Evolutionary conservation across 2,888 invertebrate genomes (phyloP).

Genomic region (Clusia tigrina): DNA sequence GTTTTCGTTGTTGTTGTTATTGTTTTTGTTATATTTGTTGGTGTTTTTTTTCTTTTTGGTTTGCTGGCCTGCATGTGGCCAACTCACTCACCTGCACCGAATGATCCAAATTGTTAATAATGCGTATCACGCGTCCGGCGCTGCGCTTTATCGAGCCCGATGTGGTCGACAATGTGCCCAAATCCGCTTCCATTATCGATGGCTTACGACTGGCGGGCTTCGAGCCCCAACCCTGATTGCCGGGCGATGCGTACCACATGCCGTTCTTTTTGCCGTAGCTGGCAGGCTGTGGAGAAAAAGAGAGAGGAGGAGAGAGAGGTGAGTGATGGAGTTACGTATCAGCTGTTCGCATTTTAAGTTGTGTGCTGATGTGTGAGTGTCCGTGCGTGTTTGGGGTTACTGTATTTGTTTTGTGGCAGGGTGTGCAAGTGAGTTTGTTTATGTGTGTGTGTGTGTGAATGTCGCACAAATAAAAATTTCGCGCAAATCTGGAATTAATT

Average conservation of each 20-base stretch:
- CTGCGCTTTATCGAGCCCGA: constrained; percentile 74
- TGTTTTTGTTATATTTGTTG: not conserved
- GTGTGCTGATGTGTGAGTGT: not conserved
- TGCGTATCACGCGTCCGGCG: constrained; percentile 87
- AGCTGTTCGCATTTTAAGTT: not conserved
- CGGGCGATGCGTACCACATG: constrained; percentile 80
- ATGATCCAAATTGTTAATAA: constrained; percentile 93
- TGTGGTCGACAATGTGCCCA: constrained; percentile 72
- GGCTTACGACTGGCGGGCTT: constrained; percentile 82
- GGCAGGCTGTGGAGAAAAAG: constrained; percentile 71
- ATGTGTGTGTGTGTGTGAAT: constrained; percentile 30
- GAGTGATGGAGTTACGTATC: no score
- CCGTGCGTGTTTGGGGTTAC: not conserved
- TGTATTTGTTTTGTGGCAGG: not conserved
- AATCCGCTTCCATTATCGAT: constrained; percentile 81
- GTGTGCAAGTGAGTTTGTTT: not conserved
- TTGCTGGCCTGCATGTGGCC: no score
- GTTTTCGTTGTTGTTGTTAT: constrained; percentile 21
- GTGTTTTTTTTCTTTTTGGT: constrained; percentile 19
- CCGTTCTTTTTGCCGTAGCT: constrained; percentile 92
- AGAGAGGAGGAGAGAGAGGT: constrained; percentile 1
- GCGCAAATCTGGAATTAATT: constrained; percentile 56
- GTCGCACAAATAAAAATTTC: constrained; percentile 35
- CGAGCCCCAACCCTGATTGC: constrained; percentile 69
- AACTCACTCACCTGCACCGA: constrained; percentile 83